Conservation (phyloP, 2,888 invertebrate genomes). For the Apeira syringaria region DNA sequence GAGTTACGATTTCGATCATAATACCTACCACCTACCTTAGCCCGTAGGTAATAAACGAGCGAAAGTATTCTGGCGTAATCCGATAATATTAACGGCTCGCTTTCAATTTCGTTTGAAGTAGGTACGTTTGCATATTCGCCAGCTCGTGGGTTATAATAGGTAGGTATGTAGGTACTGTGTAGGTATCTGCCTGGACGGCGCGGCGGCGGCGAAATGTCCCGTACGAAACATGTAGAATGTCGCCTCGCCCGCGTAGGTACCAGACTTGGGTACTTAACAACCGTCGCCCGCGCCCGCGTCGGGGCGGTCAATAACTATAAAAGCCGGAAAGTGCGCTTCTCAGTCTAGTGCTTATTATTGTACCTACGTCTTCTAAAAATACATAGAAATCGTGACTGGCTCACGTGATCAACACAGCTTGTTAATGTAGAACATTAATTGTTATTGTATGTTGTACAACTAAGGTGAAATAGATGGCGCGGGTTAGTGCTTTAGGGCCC, state of each 20-base stretch:
- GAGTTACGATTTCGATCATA: slow-evolving; percentile 11
- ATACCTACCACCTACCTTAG: too few relatives aligned
- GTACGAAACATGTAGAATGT: not conserved
- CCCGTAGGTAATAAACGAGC: slow-evolving; percentile 7
- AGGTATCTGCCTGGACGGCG: not conserved
- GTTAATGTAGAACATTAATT: too few relatives aligned
- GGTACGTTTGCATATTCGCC: not conserved
- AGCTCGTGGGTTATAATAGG: not conserved
- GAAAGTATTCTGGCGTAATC: slow-evolving; percentile 8
- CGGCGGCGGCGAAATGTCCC: not conserved
- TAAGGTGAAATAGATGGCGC: too few relatives aligned
- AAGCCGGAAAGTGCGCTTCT: slow-evolving; percentile 5
- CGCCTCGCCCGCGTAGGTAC: not conserved
- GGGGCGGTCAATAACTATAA: too few relatives aligned
- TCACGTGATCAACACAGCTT: too few relatives aligned
- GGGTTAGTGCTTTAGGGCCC: too few relatives aligned
- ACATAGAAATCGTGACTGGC: too few relatives aligned
- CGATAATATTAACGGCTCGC: not conserved
- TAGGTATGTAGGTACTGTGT: too few relatives aligned
- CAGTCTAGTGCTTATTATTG: not conserved
- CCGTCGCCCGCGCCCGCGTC: not conserved
- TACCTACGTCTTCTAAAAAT: too few relatives aligned
- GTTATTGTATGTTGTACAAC: too few relatives aligned
- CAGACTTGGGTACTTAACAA: not conserved
- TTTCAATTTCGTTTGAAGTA: not conserved